Evolutionary conservation across 2,888 invertebrate species (phyloP), one percentile per base, ranked within the genome.

Genomic region (Deilephila porcellus): DNA sequence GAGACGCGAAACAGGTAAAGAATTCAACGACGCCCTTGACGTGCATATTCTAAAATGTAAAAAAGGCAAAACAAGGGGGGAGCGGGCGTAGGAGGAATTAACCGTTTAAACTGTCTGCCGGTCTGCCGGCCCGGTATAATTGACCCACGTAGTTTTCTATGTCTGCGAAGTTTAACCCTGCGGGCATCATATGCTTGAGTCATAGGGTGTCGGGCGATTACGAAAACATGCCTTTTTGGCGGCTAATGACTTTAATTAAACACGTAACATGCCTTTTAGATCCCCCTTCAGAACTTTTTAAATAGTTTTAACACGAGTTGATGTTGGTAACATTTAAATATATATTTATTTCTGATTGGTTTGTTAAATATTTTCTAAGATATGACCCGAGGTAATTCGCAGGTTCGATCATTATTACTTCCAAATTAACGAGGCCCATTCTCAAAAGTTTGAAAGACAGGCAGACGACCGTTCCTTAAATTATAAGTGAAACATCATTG

Each of bases 91-190:
- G 32, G 52, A 73, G 60, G 70, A 60, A 73, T 70, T 34, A 70
- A 56, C 17, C 70, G 70, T 71, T 73, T 71, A 71, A 73, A 17
- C 60, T 73, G 74, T 80, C 76, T 78, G 70, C n/a, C 29, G 25
- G 67, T 75, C 60, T 75, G 77, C 71, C 74, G 63, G 74, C 62
- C 74, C 53, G 73, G 74, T 76, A 72, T 74, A 74, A 62, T 34
- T 59, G 53, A 62, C 76, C 29, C 53, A 59, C 70, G 60, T 34
- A 2, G 60, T 73, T 81, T 80, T 80, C 77, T 78, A 60, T 75
- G 79, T 82, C 78, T 82, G 76, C 71, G 6, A 77, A 75, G 77
- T 78, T 76, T 72, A 78, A 78, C 63, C 73, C 60, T 71, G 70
- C 62, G 45, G 60, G n/a, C 45, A 34, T 25, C 20, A 45, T 60